Evolutionary conservation across 2,888 invertebrate species (phyloP).

Genomic region (Hyppa rectilinea): DNA sequence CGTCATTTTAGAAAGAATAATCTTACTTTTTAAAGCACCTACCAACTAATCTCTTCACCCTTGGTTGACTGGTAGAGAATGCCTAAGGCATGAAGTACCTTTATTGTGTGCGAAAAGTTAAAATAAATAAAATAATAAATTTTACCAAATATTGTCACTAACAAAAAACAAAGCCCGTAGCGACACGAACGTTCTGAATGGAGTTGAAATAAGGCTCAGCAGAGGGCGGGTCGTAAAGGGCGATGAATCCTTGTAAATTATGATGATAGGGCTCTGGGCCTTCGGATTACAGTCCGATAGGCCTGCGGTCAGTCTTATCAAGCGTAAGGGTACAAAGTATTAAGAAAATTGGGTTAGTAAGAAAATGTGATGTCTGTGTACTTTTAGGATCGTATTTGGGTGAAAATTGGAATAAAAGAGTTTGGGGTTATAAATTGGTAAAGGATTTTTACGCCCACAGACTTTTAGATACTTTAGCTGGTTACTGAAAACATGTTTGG

Average conservation of each 20-base stretch:
- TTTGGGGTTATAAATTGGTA: background rate
- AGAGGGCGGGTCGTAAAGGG: constrained; percentile 26
- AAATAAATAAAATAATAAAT: too few species aligned
- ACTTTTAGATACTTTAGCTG: background rate
- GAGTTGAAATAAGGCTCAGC: constrained; percentile 24
- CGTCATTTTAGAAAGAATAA: background rate
- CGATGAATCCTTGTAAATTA: constrained; percentile 62
- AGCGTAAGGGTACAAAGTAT: constrained; percentile 46
- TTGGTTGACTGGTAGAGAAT: too few species aligned
- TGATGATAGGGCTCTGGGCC: constrained; percentile 51
- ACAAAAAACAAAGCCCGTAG: background rate
- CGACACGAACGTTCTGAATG: background rate
- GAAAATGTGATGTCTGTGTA: constrained; percentile 28
- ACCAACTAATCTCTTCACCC: too few species aligned
- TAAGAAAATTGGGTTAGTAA: constrained; percentile 47
- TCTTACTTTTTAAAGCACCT: too few species aligned
- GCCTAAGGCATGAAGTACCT: too few species aligned
- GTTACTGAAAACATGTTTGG: background rate
- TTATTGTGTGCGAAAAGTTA: too few species aligned
- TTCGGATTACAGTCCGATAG: constrained; percentile 57
- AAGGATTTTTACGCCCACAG: constrained; percentile 3
- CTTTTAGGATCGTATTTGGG: constrained; percentile 43
- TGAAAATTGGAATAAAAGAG: constrained; percentile 34
- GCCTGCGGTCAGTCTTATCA: constrained; percentile 59
- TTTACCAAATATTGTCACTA: background rate